Evolutionary conservation across 2,888 invertebrate genomes (phyloP).

Genomic region (Lasioglossum malachurum): DNA sequence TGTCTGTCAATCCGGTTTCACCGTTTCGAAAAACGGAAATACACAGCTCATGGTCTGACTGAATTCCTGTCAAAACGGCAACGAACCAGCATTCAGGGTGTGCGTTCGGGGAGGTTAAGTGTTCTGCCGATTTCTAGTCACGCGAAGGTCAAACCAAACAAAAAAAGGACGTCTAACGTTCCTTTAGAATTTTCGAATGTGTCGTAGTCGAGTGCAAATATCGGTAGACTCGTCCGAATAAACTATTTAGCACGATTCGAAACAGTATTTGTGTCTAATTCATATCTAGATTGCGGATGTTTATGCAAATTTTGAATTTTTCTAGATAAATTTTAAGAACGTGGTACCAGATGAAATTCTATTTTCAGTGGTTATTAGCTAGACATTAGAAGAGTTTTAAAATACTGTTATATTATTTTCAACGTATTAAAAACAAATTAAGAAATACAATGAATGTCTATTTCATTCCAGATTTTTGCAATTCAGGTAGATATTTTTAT

Average conservation of each 20-base stretch:
- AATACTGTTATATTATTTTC: too few relatives aligned
- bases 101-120: slow-evolving; percentile 6
- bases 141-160: slow-evolving; percentile 54
- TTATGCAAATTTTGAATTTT: too few relatives aligned
- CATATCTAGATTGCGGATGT: too few relatives aligned
- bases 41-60: slow-evolving; percentile 49
- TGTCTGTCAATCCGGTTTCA: slow-evolving; percentile 56
- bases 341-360: too few relatives aligned
- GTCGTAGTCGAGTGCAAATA: not conserved
- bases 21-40: slow-evolving; percentile 53
- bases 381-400: too few relatives aligned
- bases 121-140: slow-evolving; percentile 51
- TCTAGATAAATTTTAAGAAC: too few relatives aligned
- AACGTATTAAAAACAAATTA: too few relatives aligned
- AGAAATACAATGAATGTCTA: too few relatives aligned
- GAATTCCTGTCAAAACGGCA: slow-evolving; percentile 32
- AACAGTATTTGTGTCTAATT: not conserved
- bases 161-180: slow-evolving; percentile 24
- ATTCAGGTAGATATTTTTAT: too few relatives aligned
- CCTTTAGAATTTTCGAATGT: slow-evolving; percentile 25
- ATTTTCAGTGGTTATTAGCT: too few relatives aligned
- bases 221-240: not conserved
- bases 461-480: too few relatives aligned
- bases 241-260: not conserved
- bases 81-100: slow-evolving; percentile 21